Base-by-base conservation (phyloP, 2,113 vertebrate genomes). In the Paramisgurnus dabryanus region DNA sequence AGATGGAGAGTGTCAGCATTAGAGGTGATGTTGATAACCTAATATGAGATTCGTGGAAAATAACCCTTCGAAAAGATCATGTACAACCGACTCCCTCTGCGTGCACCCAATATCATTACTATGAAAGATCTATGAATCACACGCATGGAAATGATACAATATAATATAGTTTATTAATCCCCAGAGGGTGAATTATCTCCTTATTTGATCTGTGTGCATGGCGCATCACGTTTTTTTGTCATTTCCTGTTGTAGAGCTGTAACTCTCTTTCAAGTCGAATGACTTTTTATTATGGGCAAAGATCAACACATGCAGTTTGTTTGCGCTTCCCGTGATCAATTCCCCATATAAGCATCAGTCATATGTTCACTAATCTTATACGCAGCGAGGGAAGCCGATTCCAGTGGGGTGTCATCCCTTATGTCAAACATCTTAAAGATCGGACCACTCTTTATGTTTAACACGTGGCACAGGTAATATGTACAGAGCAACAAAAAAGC, bases 91-190 rank as follows among this genome's bases (percentile, higher is more conserved):
- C 61, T 41, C 64, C 61, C 47, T 55, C 11, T 17, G 58, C 43
- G 1, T 64, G 58, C 58, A 64, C 43, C 72, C 58, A 50, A 75
- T 65, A 66, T n/a, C 27, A 77, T 66, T 77, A 66, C 63, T 18
- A 77, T 55, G 49, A 66, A 77, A 77, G 45, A 77, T 77, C 47
- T 77, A 77, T 76, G 73, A 50, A 65, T 66, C 74, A 66, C 47
- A 77, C 60, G 40, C 63, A 66, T 66, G 47, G 74, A 77, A 77
- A 66, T 77, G 0, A 77, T 55, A 77, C 15, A 77, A 76, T 66
- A 76, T 76, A 53, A 66, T 66, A 66, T 53, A 76, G 27, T 76
- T 76, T 65, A 76, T 76, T 55, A 76, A 76, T 75, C 41, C 72
- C 72, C 5, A 13, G n/a, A 13, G 72, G 72, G 22, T 15, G 43